Evolutionary conservation across 2,888 invertebrate species (phyloP).

Genomic region (Lithophane leautieri): DNA sequence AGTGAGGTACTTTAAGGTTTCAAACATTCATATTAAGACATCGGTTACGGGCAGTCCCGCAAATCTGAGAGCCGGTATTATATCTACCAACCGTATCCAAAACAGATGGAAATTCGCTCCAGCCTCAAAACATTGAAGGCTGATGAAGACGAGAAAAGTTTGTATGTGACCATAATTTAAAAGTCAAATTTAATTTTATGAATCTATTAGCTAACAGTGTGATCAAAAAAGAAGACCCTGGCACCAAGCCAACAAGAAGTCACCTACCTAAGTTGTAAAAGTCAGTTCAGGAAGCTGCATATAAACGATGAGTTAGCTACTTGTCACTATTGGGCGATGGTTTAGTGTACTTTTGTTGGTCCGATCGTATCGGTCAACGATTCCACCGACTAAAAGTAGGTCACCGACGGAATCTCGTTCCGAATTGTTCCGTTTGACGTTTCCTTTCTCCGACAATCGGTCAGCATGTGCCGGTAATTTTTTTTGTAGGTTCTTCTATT

Average conservation of each 20-base stretch:
- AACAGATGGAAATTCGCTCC: not conserved
- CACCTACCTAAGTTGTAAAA: slow-evolving; percentile 43
- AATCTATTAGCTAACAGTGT: slow-evolving; percentile 53
- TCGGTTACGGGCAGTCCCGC: not conserved
- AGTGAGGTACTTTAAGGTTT: not conserved
- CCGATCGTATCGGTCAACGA: slow-evolving; percentile 41
- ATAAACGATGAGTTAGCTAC: slow-evolving; percentile 58
- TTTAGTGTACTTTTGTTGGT: slow-evolving; percentile 50
- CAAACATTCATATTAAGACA: not conserved
- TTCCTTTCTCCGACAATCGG: slow-evolving; percentile 49
- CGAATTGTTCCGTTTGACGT: slow-evolving; percentile 51
- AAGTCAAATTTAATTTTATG: slow-evolving; percentile 50
- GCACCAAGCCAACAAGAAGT: slow-evolving; percentile 40
- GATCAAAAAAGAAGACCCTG: slow-evolving; percentile 52
- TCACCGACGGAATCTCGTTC: slow-evolving; percentile 46
- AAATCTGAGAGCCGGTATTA: not conserved
- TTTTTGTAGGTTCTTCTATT: slow-evolving; percentile 40
- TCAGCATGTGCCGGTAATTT: slow-evolving; percentile 18
- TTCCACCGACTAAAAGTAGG: slow-evolving; percentile 39
- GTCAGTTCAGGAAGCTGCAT: slow-evolving; percentile 50
- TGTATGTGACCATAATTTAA: slow-evolving; percentile 19
- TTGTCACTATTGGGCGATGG: slow-evolving; percentile 34
- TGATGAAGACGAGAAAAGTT: slow-evolving; percentile 13
- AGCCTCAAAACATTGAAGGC: not conserved
- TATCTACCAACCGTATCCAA: not conserved